Evolutionary conservation across 2,888 invertebrate genomes (phyloP), one percentile per base, ranked within the genome.

Genomic region (Hecatera dysodea): DNA sequence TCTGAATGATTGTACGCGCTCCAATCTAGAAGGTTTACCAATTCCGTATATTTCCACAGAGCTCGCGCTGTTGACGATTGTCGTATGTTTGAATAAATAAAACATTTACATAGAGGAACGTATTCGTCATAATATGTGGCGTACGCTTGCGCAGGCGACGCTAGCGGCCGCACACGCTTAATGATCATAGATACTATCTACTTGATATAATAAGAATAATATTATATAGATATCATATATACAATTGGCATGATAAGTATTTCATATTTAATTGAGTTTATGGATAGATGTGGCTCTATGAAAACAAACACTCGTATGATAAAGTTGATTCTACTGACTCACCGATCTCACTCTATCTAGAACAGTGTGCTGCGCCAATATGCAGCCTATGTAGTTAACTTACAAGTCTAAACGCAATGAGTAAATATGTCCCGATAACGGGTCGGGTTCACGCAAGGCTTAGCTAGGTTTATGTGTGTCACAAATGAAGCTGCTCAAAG

Each of bases 1-100:
- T 44, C 44, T 22, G 50, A 39, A 27, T 52, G 7, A 61, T 42
- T 61, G 33, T 52, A 33, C 24, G 12, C 22, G 24, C 17, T 11
- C 27, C 42, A 55, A 52, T 61, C 75, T 65, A 61, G 64, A 75
- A 65, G 33, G 53, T 48, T 75, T 75, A 33, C 15, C 11, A 8
- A 59, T 62, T 63, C 33, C n/a, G 19, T 55, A 60, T 60, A 59
- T 67, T 63, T 72, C 17, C 48, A 44, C 15, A 15, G 22, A 33
- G 11, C 1, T 42, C 15, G 22, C 65, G 17, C 46, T 66, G 24
- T 53, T 69, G 69, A 42, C 36, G 24, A 22, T 29, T n/a, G 29
- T n/a, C 36, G 36, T 15, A 17, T 36, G 5, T 60, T 60, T 50
- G 42, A 50, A 70, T 69, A 55, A 36, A 24, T 75, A 42, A 17